Conservation (phyloP, 2,113 vertebrate genomes). For the Phoenicopterus ruber region DNA sequence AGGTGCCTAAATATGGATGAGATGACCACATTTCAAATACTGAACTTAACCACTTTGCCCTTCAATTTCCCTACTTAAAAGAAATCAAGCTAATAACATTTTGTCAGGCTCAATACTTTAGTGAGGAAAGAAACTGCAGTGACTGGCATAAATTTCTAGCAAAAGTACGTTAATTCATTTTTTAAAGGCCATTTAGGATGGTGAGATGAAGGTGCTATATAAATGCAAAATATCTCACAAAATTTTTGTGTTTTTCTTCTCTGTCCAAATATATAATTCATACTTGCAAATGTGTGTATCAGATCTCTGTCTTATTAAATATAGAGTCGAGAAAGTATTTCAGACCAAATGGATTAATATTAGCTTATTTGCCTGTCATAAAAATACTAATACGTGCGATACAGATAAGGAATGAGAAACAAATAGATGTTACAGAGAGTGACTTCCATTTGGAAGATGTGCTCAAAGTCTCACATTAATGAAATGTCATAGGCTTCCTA, state of each 20-base stretch:
- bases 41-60: background rate
- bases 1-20: conserved; percentile 27
- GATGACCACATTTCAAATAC: background rate
- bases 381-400: background rate
- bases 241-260: background rate
- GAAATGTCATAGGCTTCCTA: background rate
- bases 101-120: background rate
- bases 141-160: background rate
- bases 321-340: background rate
- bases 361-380: background rate
- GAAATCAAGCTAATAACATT: conserved; percentile 15
- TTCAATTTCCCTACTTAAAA: conserved; percentile 19
- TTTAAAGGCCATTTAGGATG: background rate
- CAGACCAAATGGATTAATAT: background rate
- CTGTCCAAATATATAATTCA: background rate
- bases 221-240: background rate
- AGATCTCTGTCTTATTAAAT: background rate
- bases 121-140: background rate
- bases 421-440: background rate
- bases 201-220: background rate
- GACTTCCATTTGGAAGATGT: background rate
- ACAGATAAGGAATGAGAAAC: background rate
- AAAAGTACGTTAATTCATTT: background rate
- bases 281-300: background rate
- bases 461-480: background rate